Evolutionary conservation across 1,140 invertebrate genomes (phyloP).

Genomic region (Drosophila bocki): DNA sequence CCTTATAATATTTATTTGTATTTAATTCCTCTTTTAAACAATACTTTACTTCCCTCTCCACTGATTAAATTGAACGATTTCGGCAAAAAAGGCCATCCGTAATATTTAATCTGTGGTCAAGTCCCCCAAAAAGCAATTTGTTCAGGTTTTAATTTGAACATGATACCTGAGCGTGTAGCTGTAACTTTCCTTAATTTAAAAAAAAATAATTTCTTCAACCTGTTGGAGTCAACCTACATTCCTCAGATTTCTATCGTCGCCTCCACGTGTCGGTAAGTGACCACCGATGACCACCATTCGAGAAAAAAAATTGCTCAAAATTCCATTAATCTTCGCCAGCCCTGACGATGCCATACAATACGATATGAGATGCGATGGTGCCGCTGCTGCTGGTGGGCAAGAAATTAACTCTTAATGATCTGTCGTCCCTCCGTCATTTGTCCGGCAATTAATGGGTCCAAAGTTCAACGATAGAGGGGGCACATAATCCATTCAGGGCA

Average conservation of each 20-base stretch:
- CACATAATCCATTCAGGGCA: not conserved
- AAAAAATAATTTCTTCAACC: conserved; percentile 14
- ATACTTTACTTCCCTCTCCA: not conserved
- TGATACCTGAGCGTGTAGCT: not conserved
- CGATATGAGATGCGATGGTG: conserved; percentile 4
- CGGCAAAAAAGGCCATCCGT: not conserved
- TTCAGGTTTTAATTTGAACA: not conserved
- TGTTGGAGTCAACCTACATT: conserved; percentile 39
- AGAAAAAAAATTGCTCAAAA: conserved; percentile 37
- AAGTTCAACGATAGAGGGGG: conserved; percentile 5
- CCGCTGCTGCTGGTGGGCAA: conserved; percentile 29
- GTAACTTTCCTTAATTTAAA: not conserved
- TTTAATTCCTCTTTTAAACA: not conserved
- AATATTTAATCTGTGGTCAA: not conserved
- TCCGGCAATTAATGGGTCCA: conserved; percentile 25
- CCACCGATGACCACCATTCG: conserved; percentile 6
- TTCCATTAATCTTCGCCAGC: conserved; percentile 49
- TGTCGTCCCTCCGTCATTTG: conserved; percentile 17
- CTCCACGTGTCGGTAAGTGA: conserved; percentile 56
- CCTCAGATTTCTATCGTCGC: conserved; percentile 26
- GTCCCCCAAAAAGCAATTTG: not conserved
- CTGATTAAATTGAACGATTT: not conserved
- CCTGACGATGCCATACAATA: conserved; percentile 7
- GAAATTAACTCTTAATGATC: conserved; percentile 47
- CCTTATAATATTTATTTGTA: not conserved